Percentiles rank a stretch among this genome's conserved stretches.
Conservation (phyloP, 2,113 vertebrate genomes). For the Hystrix cristata region DNA sequence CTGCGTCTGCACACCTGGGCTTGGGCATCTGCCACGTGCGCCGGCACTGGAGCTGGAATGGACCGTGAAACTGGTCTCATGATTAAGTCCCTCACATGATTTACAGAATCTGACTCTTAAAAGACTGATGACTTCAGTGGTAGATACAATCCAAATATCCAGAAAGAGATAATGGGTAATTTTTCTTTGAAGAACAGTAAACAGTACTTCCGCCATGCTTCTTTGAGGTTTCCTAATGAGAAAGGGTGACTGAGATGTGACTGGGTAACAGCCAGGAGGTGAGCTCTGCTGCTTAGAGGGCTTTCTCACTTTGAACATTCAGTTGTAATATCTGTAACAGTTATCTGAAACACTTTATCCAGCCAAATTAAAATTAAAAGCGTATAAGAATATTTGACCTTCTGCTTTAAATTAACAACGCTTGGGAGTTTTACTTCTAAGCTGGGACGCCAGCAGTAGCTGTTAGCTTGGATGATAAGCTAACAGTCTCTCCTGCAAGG, state of each 20-base stretch:
- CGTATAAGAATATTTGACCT: not conserved
- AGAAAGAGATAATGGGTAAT: not conserved
- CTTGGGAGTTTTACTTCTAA: conserved; percentile 6
- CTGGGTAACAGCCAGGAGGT: not conserved
- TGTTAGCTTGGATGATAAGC: conserved; percentile 32
- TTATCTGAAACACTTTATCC: not conserved
- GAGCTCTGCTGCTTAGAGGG: not conserved
- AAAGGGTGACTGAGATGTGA: not conserved
- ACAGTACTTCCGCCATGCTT: not conserved
- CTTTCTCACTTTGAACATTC: conserved; percentile 39
- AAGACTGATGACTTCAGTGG: not conserved
- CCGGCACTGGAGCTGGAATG: not conserved
- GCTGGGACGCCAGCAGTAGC: conserved; percentile 47
- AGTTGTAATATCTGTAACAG: not conserved
- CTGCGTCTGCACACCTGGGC: not conserved
- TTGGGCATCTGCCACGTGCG: not conserved
- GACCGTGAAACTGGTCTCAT: not conserved
- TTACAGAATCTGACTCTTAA: not conserved
- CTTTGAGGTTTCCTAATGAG: not conserved
- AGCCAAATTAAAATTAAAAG: conserved; percentile 11
- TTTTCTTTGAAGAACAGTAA: conserved; percentile 5
- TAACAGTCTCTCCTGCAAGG: conserved; percentile 62
- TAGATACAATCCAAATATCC: conserved; percentile 8
- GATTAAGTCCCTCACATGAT: not conserved
- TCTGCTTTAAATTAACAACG: not conserved